Conservation (phyloP, 2,797 vertebrate species). For the Dendrocincla fuliginosa region DNA sequence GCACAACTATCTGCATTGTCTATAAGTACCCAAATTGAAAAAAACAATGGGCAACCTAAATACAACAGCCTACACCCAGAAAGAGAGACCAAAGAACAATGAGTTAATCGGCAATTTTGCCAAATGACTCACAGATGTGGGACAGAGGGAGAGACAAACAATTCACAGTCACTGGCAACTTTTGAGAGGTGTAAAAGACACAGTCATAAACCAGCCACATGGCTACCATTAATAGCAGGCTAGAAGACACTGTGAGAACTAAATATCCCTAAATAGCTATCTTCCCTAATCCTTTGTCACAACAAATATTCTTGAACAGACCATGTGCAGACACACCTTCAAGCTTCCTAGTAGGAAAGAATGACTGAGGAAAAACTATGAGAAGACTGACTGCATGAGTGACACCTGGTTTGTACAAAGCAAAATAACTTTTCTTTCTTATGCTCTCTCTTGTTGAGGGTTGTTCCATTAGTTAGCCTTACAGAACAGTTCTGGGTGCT, state of each 20-base stretch:
- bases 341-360: neutral
- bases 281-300: neutral
- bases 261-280: neutral
- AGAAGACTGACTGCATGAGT: neutral
- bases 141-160: neutral
- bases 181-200: neutral
- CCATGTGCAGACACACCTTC: accelerated
- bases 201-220: neutral
- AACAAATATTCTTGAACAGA: neutral
- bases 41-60: neutral
- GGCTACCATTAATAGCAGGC: neutral
- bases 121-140: neutral
- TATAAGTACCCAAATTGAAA: neutral
- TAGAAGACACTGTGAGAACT: neutral
- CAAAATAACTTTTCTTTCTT: neutral
- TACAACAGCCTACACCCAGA: neutral
- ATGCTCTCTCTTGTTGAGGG: neutral
- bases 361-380: accelerated
- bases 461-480: neutral
- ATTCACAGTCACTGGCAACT: neutral
- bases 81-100: neutral
- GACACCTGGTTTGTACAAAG: neutral
- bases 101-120: neutral
- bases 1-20: neutral
- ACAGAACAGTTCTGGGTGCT: neutral